Evolutionary conservation across 1,140 invertebrate species (phyloP).

Genomic region (Drosophila azteca): DNA sequence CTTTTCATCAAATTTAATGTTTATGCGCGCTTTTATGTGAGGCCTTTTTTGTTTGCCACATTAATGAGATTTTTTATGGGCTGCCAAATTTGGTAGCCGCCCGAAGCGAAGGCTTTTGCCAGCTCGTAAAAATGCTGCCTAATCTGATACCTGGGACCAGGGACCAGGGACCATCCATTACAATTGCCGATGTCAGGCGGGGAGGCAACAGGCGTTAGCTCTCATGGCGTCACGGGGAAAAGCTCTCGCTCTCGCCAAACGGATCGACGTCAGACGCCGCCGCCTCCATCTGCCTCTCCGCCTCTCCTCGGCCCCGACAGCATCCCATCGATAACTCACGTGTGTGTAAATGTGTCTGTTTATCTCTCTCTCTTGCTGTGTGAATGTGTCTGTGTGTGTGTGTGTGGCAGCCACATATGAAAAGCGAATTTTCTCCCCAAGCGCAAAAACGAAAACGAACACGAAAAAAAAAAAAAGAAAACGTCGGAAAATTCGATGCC

Average conservation of each 20-base stretch:
- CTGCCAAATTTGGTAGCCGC: conserved; percentile 43
- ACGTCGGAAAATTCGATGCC: conserved; percentile 72
- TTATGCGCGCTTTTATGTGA: conserved; percentile 56
- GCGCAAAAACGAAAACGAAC: conserved; percentile 47
- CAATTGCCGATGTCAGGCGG: too few species aligned
- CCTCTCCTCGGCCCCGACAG: conserved; percentile 18
- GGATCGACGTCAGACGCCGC: conserved; percentile 63
- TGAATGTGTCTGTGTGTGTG: conserved; percentile 13
- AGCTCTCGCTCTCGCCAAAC: conserved; percentile 55
- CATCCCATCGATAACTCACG: conserved; percentile 66
- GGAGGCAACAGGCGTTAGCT: too few species aligned
- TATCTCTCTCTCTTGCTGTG: background rate
- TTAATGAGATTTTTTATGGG: conserved; percentile 59
- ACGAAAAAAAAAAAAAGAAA: conserved; percentile 40
- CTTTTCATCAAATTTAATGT: conserved; percentile 58
- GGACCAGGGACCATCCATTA: background rate
- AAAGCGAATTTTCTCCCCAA: conserved; percentile 79
- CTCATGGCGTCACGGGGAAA: conserved; percentile 4
- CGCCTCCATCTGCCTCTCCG: too few species aligned
- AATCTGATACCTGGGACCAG: conserved; percentile 37
- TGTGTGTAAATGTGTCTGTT: conserved; percentile 5
- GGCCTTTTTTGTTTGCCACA: conserved; percentile 50
- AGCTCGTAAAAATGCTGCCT: conserved; percentile 52
- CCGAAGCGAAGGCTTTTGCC: conserved; percentile 42
- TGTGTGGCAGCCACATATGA: conserved; percentile 61